Percentiles rank a stretch among this genome's conserved stretches.
phyloP scores from a whole-genome alignment of 92 coral and sea anemone genomes.

The Phenganax stokvisi region DNA sequence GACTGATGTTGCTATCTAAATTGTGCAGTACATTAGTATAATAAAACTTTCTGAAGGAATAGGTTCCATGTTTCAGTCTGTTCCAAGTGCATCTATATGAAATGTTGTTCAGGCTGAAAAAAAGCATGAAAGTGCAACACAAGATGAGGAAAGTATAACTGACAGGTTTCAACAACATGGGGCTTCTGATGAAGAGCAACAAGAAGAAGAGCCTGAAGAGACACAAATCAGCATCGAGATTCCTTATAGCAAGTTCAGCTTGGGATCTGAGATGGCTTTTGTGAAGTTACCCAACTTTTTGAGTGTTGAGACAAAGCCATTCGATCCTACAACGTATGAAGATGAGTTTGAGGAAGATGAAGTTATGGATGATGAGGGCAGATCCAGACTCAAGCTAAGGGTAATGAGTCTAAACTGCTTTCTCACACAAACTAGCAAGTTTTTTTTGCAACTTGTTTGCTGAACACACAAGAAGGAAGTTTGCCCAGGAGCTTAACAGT shows the following conservation, averaged over 20 bases:
- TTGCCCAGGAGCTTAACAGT: no score
- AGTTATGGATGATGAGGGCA: constrained; percentile 92
- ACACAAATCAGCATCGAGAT: constrained; percentile 89
- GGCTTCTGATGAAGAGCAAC: constrained; percentile 41
- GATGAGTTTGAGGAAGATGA: constrained; percentile 98
- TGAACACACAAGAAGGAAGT: background rate
- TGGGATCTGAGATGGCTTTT: constrained; percentile 83
- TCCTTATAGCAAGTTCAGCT: constrained; percentile 77
- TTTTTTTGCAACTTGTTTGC: no score
- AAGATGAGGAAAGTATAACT: constrained; percentile 30
- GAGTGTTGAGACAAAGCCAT: constrained; percentile 94
- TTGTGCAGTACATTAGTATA: background rate
- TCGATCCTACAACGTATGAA: constrained; percentile 75
- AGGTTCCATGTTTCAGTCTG: background rate
- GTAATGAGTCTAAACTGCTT: constrained; percentile 31
- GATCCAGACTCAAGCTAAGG: constrained; percentile 91
- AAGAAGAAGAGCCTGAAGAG: constrained; percentile 67
- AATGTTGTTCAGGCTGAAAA: constrained; percentile 25
- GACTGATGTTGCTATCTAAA: background rate
- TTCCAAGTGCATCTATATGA: no score
- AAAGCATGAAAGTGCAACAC: constrained; percentile 37
- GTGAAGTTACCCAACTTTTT: constrained; percentile 92
- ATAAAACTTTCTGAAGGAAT: background rate
- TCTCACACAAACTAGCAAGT: no score
- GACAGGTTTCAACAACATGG: constrained; percentile 25